These are phyloP conservation scores for Pampus argenteus DNA, from an alignment of 2,797 vertebrate genomes.

Conservation along the genomic window DNA sequence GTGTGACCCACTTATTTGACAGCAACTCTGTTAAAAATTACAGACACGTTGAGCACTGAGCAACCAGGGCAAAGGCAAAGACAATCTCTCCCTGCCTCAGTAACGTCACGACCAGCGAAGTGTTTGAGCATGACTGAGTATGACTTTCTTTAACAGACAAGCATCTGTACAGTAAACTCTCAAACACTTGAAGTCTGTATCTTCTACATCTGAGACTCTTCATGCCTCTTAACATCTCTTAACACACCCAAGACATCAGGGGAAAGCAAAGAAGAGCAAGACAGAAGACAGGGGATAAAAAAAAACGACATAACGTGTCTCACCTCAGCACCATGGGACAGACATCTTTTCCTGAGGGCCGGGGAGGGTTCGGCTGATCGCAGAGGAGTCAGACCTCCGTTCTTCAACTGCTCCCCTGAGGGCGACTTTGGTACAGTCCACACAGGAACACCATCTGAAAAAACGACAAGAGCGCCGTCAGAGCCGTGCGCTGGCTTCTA, in stretches of 20 bases:
- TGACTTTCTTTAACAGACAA: conserved; percentile 9
- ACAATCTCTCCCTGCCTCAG: background rate
- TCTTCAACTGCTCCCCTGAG: conserved; percentile 91
- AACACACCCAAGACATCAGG: background rate
- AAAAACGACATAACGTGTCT: conserved; percentile 45
- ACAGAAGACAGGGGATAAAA: background rate
- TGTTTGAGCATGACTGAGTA: background rate
- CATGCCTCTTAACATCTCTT: background rate
- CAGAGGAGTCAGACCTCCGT: conserved; percentile 88
- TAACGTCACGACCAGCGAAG: conserved; percentile 6
- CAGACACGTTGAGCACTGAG: conserved; percentile 30
- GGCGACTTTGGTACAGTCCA: conserved; percentile 94
- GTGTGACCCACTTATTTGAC: conserved; percentile 74
- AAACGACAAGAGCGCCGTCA: conserved; percentile 45
- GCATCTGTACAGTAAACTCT: background rate
- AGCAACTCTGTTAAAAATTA: conserved; percentile 67
- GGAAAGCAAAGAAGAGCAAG: background rate
- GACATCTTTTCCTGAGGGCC: conserved; percentile 81
- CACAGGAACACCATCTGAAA: conserved; percentile 91
- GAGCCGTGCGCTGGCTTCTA: conserved; percentile 8
- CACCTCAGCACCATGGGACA: conserved; percentile 88
- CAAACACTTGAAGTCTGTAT: background rate
- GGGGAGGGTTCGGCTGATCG: conserved; percentile 87
- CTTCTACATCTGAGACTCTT: conserved; percentile 1
- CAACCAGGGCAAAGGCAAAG: conserved; percentile 11